A percentile compares a stretch with the other conserved stretches of the same genome.
phyloP scores from a whole-genome alignment of 1,140 invertebrate genomes.

The Bombus confusus region DNA sequence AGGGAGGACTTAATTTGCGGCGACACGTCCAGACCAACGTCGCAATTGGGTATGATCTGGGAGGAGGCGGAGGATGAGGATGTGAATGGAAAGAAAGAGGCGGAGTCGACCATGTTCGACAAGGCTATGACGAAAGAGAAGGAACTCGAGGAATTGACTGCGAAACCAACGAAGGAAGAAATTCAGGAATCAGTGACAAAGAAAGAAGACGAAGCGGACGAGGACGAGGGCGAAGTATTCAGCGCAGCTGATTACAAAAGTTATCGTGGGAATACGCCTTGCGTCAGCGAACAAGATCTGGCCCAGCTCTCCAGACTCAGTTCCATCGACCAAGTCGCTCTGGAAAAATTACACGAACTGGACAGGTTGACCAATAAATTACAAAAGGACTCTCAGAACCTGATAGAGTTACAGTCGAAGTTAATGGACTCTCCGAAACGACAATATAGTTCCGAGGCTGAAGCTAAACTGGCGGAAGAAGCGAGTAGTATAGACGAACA shows the following conservation, averaged over 20 bases:
- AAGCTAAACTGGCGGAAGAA: conserved; percentile 85
- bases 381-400: conserved; percentile 90
- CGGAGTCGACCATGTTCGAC: conserved; percentile 69
- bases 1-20: conserved; percentile 89
- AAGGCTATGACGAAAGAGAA: conserved; percentile 73
- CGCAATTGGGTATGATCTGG: conserved; percentile 92
- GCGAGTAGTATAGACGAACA: conserved; percentile 88
- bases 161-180: conserved; percentile 77
- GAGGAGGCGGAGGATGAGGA: conserved; percentile 85
- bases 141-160: conserved; percentile 69
- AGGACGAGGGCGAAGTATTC: conserved; percentile 87
- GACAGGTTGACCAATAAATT: conserved; percentile 89
- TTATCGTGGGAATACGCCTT: conserved; percentile 88
- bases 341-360: conserved; percentile 90
- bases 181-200: conserved; percentile 78
- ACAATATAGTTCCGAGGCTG: conserved; percentile 83
- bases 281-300: conserved; percentile 90
- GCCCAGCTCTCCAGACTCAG: conserved; percentile 89
- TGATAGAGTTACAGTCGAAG: conserved; percentile 88
- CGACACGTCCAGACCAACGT: conserved; percentile 85
- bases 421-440: conserved; percentile 84
- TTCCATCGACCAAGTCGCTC: conserved; percentile 88
- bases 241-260: conserved; percentile 91
- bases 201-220: conserved; percentile 76
- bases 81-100: conserved; percentile 77